phyloP scores from a whole-genome alignment of 1,140 invertebrate species.

The Himalopsyche phryganea region DNA sequence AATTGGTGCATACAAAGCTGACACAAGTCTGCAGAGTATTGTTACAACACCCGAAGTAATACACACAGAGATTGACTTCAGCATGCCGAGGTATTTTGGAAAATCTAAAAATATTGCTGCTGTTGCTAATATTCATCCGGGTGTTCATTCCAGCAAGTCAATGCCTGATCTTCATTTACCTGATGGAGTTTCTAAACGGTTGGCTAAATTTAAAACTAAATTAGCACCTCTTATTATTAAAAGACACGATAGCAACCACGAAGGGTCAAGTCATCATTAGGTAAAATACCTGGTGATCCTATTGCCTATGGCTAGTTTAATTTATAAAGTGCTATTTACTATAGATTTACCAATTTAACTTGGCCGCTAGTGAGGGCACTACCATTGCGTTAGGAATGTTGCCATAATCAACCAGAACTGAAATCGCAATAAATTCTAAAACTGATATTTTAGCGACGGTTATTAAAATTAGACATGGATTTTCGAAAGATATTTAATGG shows the following conservation, averaged over 20 bases:
- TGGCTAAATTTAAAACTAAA: constrained; percentile 45
- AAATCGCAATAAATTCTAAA: too few relatives aligned
- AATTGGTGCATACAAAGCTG: constrained; percentile 44
- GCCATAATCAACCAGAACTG: too few relatives aligned
- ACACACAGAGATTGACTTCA: constrained; percentile 46
- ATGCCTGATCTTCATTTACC: constrained; percentile 48
- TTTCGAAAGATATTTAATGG: too few relatives aligned
- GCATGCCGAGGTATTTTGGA: constrained; percentile 52
- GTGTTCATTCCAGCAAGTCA: constrained; percentile 48
- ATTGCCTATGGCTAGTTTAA: too few relatives aligned
- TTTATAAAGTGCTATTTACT: too few relatives aligned
- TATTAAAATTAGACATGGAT: too few relatives aligned
- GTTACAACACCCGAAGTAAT: constrained; percentile 43
- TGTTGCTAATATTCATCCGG: constrained; percentile 35
- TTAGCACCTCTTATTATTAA: constrained; percentile 51
- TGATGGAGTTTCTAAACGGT: constrained; percentile 45
- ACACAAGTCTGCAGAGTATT: constrained; percentile 47
- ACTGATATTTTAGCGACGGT: too few relatives aligned
- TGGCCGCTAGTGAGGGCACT: too few relatives aligned
- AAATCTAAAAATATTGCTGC: constrained; percentile 25
- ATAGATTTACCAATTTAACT: too few relatives aligned
- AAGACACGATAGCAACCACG: constrained; percentile 40
- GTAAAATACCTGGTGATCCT: too few relatives aligned
- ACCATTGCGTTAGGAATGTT: too few relatives aligned
- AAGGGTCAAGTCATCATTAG: too few relatives aligned